Evolutionary conservation across 2,113 vertebrate genomes (phyloP), one percentile per base, ranked within the genome.

Genomic region (Saccopteryx leptura): DNA sequence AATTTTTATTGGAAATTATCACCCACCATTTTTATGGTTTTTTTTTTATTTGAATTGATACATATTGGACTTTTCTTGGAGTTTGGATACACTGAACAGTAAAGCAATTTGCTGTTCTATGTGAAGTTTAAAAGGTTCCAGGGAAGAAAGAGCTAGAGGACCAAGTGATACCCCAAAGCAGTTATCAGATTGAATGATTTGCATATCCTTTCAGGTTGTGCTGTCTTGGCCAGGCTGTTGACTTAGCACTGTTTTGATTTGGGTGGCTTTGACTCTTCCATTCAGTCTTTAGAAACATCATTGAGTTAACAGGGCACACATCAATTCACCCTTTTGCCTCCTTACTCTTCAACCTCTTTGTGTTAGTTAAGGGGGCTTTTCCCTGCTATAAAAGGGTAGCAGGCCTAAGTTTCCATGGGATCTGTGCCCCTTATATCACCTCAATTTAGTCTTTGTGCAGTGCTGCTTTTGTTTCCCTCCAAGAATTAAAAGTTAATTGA

Each of bases 401-500:
- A 63, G 92, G 85, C 97, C 96, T 31, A 90, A 96, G 93, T 95
- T 97, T 97, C 96, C 94, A 91, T 82, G 93, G 95, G 96, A 78
- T 94, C 93, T 66, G 79, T 88, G 88, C 94, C 93, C 95, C 96
- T 96, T 86, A 69, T 93, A 60, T 95, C 95, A 95, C 92, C 97
- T 82, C 91, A 92, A 92, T 97, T 97, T 97, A 96, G 96, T 96
- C 97, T 97, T 98, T 97, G 97, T 97, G 80, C 82, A 88, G 66
- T 52, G 58, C 82, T 96, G 94, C 95, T 97, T 97, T 98, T 98
- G 96, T 97, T 97, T 97, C 88, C 95, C 80, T 96, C 82, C 50
- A 89, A 97, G 96, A 98, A 97, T 96, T 97, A 98, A 97, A 97
- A 98, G 95, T 98, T 97, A 97, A 98, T 96, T 97, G 97, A 97